Evolutionary conservation across 2,113 vertebrate species (phyloP).

Genomic region (Pogona vitticeps): DNA sequence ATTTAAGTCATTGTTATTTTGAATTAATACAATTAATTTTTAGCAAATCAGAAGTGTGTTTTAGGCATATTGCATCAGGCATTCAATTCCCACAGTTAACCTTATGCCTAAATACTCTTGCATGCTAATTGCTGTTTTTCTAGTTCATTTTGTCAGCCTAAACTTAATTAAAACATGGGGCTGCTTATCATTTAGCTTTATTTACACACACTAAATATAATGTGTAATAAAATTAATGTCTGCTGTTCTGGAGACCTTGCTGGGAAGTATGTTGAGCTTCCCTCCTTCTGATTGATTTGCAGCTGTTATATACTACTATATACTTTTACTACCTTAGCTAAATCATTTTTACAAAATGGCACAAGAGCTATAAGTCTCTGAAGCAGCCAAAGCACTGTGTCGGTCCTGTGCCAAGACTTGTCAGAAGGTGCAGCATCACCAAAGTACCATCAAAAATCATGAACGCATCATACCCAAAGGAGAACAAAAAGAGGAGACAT

Average conservation of each 20-base stretch:
- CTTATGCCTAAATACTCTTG: conserved; percentile 11
- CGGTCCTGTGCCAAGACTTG: neutral
- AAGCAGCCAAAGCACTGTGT: neutral
- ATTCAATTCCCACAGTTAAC: conserved; percentile 13
- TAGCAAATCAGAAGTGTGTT: neutral
- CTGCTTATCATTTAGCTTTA: conserved; percentile 34
- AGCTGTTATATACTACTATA: conserved; percentile 22
- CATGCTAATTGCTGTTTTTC: conserved; percentile 29
- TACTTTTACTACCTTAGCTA: neutral
- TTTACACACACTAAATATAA: conserved; percentile 39
- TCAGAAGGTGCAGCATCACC: neutral
- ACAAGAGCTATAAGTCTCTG: neutral
- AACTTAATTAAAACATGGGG: conserved; percentile 21
- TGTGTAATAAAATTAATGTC: neutral
- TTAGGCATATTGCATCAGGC: conserved; percentile 4
- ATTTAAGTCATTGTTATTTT: neutral
- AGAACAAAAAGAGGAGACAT: conserved; percentile 15
- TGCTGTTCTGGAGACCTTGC: neutral
- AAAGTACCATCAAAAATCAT: neutral
- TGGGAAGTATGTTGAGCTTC: neutral
- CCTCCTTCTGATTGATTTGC: neutral
- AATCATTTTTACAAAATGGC: conserved; percentile 7
- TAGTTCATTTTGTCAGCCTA: conserved; percentile 16
- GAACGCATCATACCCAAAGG: conserved; percentile 19
- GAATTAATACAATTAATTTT: neutral